A percentile compares a stretch with the other conserved stretches of the same genome.
Evolutionary conservation across 2,888 invertebrate species (phyloP).

Genomic region (Clitarchus hookeri): DNA sequence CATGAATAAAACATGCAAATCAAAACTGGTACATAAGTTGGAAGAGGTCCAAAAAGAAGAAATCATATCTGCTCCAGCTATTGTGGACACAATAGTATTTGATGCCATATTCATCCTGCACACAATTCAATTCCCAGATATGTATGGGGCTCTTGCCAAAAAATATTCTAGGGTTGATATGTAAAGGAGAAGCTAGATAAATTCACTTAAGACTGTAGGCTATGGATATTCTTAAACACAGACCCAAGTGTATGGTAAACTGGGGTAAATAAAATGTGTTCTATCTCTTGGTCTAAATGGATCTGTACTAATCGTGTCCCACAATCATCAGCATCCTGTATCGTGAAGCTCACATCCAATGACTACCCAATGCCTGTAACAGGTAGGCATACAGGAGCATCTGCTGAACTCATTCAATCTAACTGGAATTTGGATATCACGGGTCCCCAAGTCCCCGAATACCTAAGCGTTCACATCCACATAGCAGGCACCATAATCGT

Average conservation of each 20-base stretch:
- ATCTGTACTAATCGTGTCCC: too few species aligned
- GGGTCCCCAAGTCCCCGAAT: too few species aligned
- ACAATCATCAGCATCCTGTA: too few species aligned
- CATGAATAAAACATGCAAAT: constrained; percentile 23
- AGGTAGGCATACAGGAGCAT: too few species aligned
- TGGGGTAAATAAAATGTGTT: background rate
- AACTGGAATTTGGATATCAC: too few species aligned
- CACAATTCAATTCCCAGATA: constrained; percentile 12
- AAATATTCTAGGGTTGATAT: background rate
- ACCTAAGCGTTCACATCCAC: too few species aligned
- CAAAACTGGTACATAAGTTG: constrained; percentile 15
- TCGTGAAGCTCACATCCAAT: too few species aligned
- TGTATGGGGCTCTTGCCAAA: constrained; percentile 16
- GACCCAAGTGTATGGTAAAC: background rate
- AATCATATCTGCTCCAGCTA: background rate
- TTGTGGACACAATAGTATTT: constrained; percentile 18
- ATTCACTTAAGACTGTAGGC: constrained; percentile 17
- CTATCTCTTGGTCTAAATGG: background rate
- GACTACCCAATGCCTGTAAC: too few species aligned
- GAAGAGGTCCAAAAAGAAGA: background rate
- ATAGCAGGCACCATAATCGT: too few species aligned
- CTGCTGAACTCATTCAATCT: too few species aligned
- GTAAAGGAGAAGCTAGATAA: background rate
- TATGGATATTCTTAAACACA: background rate
- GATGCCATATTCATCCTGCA: constrained; percentile 10